These are phyloP conservation scores for Botia almorhae DNA, from an alignment of 2,797 vertebrate species.

Conservation along the genomic window DNA sequence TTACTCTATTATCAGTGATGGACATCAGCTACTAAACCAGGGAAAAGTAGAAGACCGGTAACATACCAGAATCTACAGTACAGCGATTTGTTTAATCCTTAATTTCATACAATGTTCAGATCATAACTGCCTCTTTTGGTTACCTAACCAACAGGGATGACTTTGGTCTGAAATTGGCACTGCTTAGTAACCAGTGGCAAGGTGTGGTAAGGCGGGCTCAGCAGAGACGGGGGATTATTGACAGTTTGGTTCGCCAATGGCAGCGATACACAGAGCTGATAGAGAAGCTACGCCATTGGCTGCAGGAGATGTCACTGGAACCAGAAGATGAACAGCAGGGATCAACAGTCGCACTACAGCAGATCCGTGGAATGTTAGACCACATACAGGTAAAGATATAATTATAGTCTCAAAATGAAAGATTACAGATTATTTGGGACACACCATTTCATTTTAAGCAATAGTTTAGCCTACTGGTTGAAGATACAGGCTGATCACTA, in stretches of 20 bases:
- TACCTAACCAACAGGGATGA: constrained; percentile 82
- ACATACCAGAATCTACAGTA: constrained; percentile 2
- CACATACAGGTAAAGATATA: constrained; percentile 84
- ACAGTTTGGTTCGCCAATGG: constrained; percentile 93
- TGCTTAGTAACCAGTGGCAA: constrained; percentile 96
- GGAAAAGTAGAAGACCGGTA: constrained; percentile 96
- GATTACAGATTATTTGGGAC: too few relatives aligned
- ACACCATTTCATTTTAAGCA: too few relatives aligned
- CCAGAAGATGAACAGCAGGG: constrained; percentile 78
- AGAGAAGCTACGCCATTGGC: constrained; percentile 88
- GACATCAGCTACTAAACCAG: constrained; percentile 91
- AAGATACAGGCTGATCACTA: too few relatives aligned
- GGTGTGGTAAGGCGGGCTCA: constrained; percentile 92
- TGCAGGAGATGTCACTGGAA: constrained; percentile 84
- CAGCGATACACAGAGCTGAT: constrained; percentile 90
- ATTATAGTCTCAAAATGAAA: too few relatives aligned
- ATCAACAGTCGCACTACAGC: constrained; percentile 83
- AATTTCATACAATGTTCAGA: not conserved
- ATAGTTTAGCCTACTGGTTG: too few relatives aligned
- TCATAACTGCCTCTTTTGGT: not conserved
- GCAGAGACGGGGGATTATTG: constrained; percentile 92
- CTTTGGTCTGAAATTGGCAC: constrained; percentile 90
- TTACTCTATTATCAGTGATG: constrained; percentile 92
- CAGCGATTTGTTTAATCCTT: not conserved
- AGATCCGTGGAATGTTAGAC: constrained; percentile 86